Evolutionary conservation across 2,113 vertebrate species (phyloP).

Genomic region (Nibea coibor): DNA sequence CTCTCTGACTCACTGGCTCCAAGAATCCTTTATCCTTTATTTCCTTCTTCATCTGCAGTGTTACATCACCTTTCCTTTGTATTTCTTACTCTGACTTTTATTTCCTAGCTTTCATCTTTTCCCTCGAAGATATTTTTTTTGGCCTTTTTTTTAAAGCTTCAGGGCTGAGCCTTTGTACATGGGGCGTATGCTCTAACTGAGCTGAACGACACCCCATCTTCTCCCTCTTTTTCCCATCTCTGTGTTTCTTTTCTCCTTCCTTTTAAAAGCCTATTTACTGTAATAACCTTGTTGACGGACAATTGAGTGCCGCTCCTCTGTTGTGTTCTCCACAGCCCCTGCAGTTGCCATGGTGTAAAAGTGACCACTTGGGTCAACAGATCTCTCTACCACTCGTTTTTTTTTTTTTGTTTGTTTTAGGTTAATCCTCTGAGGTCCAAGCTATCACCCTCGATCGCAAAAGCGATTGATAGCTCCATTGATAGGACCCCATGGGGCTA

Average conservation of each 20-base stretch:
- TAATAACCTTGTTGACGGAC: conserved; percentile 18
- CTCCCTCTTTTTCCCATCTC: background rate
- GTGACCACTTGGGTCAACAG: conserved; percentile 22
- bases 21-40: background rate
- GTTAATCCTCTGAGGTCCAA: background rate
- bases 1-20: background rate
- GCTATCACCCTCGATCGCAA: too few relatives aligned
- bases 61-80: background rate
- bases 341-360: conserved; percentile 40
- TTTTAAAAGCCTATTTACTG: background rate
- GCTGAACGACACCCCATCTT: background rate
- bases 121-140: background rate
- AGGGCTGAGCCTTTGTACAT: too few relatives aligned
- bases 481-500: background rate
- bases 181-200: too few relatives aligned
- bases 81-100: background rate
- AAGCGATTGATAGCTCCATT: too few relatives aligned
- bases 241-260: background rate
- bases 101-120: background rate
- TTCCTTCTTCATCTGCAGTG: background rate
- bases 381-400: conserved; percentile 28
- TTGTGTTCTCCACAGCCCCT: conserved; percentile 33
- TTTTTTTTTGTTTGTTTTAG: background rate
- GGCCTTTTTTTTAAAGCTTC: too few relatives aligned
- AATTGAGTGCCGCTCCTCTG: conserved; percentile 29